These are phyloP conservation scores for Cervus canadensis DNA, from an alignment of 2,113 vertebrate species.

Conservation along the genomic window DNA sequence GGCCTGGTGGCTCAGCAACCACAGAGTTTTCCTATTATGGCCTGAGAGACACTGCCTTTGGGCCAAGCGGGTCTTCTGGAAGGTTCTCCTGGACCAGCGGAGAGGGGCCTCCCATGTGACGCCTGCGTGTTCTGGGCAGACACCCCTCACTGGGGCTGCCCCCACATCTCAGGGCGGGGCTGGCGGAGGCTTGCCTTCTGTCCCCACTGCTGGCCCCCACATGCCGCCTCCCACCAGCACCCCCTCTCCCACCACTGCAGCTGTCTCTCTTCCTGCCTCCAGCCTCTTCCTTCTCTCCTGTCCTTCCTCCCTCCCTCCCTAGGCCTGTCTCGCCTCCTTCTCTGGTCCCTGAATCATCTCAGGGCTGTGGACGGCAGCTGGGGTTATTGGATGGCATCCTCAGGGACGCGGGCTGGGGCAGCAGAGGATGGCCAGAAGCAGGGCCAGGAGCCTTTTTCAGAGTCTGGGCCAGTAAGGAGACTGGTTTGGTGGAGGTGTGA, in stretches of 20 bases:
- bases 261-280: neutral
- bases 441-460: neutral
- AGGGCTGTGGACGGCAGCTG: neutral
- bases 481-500: neutral
- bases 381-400: neutral
- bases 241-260: neutral
- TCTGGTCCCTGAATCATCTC: neutral
- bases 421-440: neutral
- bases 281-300: neutral
- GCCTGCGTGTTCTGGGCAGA: neutral
- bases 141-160: neutral
- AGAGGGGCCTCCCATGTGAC: constrained; percentile 16
- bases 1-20: neutral
- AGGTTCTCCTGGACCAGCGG: neutral
- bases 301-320: neutral
- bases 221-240: neutral
- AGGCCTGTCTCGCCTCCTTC: neutral
- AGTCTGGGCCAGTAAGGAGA: neutral
- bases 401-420: neutral
- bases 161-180: neutral
- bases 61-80: constrained; percentile 33
- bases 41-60: neutral
- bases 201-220: neutral
- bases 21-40: constrained; percentile 60
- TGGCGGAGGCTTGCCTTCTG: neutral